Evolutionary conservation across 2,888 invertebrate genomes (phyloP).

Genomic region (Microplitis deprimator): DNA sequence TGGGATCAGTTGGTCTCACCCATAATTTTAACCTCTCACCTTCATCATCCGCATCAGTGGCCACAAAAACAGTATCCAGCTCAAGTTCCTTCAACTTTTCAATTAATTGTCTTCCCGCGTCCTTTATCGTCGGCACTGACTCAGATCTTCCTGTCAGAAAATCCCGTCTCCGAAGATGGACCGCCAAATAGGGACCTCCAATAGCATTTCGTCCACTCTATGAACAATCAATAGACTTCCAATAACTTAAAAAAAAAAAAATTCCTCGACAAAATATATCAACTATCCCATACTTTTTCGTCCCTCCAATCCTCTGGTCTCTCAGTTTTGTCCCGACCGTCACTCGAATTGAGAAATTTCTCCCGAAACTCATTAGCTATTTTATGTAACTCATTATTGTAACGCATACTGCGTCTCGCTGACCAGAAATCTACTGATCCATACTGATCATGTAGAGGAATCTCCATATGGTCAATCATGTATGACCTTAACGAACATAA

Average conservation of each 20-base stretch:
- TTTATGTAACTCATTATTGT: constrained; percentile 78
- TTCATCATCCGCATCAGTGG: constrained; percentile 83
- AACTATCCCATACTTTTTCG: constrained; percentile 71
- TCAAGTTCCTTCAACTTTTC: constrained; percentile 75
- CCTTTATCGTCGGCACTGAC: constrained; percentile 84
- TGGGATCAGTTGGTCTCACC: too few species aligned
- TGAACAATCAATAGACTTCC: neutral
- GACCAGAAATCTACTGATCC: constrained; percentile 89
- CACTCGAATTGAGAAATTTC: constrained; percentile 77
- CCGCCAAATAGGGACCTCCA: constrained; percentile 84
- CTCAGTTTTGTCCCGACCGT: constrained; percentile 75
- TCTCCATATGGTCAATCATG: constrained; percentile 87
- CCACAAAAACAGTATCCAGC: constrained; percentile 81
- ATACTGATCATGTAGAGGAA: constrained; percentile 89
- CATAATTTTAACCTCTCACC: constrained; percentile 64
- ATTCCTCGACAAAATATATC: neutral
- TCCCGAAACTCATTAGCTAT: constrained; percentile 81
- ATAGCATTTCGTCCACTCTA: constrained; percentile 71
- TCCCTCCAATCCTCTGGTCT: constrained; percentile 77
- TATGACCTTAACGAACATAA: constrained; percentile 72
- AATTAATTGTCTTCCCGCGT: constrained; percentile 83
- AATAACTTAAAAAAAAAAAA: neutral
- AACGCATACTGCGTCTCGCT: constrained; percentile 92
- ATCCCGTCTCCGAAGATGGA: constrained; percentile 91
- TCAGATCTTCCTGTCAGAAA: constrained; percentile 83